These are phyloP conservation scores for Melierax canorus DNA, from an alignment of 2,113 vertebrate genomes.

Conservation along the genomic window DNA sequence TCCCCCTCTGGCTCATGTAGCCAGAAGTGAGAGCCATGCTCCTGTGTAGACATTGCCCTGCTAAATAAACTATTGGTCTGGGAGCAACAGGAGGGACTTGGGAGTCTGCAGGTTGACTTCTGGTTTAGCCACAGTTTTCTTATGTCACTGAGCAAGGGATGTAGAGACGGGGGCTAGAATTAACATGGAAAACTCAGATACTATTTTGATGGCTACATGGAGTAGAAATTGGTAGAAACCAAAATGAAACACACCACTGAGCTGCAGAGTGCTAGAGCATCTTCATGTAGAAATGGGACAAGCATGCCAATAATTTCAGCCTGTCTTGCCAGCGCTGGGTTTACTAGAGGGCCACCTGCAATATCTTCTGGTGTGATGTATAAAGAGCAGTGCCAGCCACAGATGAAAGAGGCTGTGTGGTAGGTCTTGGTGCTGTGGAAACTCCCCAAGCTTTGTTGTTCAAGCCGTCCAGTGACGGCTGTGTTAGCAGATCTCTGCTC, in stretches of 20 bases:
- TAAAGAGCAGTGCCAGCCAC: not conserved
- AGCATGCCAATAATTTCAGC: not conserved
- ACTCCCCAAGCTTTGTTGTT: not conserved
- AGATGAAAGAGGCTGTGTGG: not conserved
- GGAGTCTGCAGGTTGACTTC: not conserved
- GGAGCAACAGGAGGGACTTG: not conserved
- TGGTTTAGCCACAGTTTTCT: not conserved
- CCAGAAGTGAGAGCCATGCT: not conserved
- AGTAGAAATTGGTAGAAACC: not conserved
- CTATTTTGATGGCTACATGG: not conserved
- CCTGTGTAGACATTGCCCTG: not conserved
- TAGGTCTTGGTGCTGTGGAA: not conserved
- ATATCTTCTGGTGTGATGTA: not conserved
- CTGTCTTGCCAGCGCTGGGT: not conserved
- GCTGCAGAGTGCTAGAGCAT: not conserved
- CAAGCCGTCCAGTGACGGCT: too few relatives aligned
- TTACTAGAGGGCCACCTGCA: not conserved
- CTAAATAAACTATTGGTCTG: rapidly evolving
- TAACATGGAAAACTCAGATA: not conserved
- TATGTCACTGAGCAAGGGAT: not conserved
- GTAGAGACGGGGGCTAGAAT: rapidly evolving
- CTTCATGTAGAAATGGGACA: rapidly evolving
- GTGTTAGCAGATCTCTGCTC: not conserved
- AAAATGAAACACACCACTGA: not conserved
- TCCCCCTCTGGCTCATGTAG: not conserved